Evolutionary conservation across 2,888 invertebrate genomes (phyloP).

Genomic region (Sphaerophoria taeniata): DNA sequence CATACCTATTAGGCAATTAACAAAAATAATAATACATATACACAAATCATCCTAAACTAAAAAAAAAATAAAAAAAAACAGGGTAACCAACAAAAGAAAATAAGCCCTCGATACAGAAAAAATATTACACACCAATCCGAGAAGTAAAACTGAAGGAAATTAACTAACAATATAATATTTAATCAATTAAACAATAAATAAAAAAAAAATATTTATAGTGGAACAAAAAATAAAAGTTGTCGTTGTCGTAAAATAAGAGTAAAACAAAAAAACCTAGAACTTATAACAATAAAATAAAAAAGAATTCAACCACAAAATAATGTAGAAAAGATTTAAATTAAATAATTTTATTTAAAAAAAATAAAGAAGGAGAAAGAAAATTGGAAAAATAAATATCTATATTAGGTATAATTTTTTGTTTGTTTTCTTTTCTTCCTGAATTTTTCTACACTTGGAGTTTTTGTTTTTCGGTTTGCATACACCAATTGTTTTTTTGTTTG

Average conservation of each 20-base stretch:
- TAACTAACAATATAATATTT: conserved; percentile 60
- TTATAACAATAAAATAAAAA: conserved; percentile 59
- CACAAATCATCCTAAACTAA: conserved; percentile 57
- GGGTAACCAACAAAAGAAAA: conserved; percentile 39
- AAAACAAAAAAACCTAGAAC: conserved; percentile 59
- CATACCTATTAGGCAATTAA: conserved; percentile 62
- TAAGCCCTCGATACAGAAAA: conserved; percentile 28
- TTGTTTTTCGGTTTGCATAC: conserved; percentile 60
- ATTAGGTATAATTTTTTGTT: conserved; percentile 70
- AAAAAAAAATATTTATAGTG: conserved; percentile 63
- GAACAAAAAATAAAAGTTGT: conserved; percentile 62
- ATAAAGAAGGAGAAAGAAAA: conserved; percentile 11
- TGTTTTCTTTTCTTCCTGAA: conserved; percentile 10
- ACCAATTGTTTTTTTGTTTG: conserved; percentile 39
- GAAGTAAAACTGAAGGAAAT: conserved; percentile 50
- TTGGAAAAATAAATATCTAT: conserved; percentile 69
- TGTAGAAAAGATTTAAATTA: conserved; percentile 61
- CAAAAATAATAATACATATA: conserved; percentile 32
- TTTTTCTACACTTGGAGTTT: not conserved
- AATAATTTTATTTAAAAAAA: conserved; percentile 10
- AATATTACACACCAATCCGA: conserved; percentile 67
- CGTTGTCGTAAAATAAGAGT: conserved; percentile 72
- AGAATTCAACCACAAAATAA: conserved; percentile 62
- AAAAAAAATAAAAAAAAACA: not conserved
- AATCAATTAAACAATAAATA: conserved; percentile 71